Conservation (phyloP, 2,113 vertebrate genomes). For the Rhinoptilus africanus region DNA sequence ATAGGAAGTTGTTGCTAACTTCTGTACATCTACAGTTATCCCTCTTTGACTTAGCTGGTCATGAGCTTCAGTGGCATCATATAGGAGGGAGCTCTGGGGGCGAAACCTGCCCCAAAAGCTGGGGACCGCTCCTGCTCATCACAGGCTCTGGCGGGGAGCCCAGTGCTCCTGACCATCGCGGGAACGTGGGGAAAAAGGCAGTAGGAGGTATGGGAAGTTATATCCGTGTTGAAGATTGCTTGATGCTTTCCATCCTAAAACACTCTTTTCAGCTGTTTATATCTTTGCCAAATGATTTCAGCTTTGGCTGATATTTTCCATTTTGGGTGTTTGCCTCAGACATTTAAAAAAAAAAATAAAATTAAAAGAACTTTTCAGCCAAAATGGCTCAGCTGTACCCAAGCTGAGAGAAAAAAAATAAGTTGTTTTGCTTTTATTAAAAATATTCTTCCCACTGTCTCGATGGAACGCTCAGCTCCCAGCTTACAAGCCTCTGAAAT, state of each 20-base stretch:
- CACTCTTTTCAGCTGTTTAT: constrained; percentile 28
- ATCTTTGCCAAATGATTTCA: constrained; percentile 47
- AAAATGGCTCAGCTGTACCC: constrained; percentile 52
- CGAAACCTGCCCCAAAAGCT: neutral
- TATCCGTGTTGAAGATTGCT: neutral
- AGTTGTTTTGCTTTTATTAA: constrained; percentile 31
- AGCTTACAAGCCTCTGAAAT: neutral
- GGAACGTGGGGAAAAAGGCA: neutral
- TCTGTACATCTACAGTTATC: neutral
- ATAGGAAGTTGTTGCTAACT: neutral
- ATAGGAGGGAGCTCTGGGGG: neutral
- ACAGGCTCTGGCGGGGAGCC: neutral
- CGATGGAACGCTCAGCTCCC: neutral
- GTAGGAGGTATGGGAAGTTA: neutral
- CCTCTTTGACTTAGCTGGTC: neutral
- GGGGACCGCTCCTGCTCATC: neutral
- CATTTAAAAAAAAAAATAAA: neutral
- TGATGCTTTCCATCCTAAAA: constrained; percentile 9
- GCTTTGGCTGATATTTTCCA: constrained; percentile 62
- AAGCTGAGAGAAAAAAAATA: neutral
- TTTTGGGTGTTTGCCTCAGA: constrained; percentile 56
- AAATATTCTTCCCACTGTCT: neutral
- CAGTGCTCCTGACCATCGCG: neutral
- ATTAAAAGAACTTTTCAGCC: neutral
- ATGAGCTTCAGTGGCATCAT: neutral